phyloP scores from a whole-genome alignment of 2,113 vertebrate genomes.

The Edolisoma coerulescens region DNA sequence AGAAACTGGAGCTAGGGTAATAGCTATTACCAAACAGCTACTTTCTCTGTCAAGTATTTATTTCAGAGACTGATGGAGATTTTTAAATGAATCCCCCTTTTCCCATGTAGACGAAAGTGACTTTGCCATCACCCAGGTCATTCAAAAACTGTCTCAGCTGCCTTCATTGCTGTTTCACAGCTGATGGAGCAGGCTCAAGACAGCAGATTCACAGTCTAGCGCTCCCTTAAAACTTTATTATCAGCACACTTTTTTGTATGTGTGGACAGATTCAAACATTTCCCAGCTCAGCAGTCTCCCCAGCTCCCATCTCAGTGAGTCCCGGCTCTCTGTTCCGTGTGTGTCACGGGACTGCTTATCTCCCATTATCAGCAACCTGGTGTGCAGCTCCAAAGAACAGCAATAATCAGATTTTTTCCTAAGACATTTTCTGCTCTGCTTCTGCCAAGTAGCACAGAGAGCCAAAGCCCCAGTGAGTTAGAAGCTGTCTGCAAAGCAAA shows the following conservation, averaged over 20 bases:
- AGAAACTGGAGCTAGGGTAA: slow-evolving; percentile 10
- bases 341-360: background rate
- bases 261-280: background rate
- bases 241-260: background rate
- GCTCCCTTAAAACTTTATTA: slow-evolving; percentile 18
- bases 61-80: background rate
- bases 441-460: background rate
- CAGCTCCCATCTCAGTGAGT: background rate
- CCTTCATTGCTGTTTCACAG: background rate
- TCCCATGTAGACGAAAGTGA: background rate
- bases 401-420: background rate
- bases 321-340: background rate
- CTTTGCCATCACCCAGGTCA: background rate
- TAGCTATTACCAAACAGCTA: slow-evolving; percentile 21
- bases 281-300: background rate
- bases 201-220: background rate
- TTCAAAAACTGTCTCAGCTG: background rate
- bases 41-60: slow-evolving; percentile 20
- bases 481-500: background rate
- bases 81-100: background rate
- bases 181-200: background rate
- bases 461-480: background rate
- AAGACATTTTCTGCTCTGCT: background rate
- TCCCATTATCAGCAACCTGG: background rate
- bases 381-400: background rate